Conservation (phyloP, 2,888 invertebrate genomes). For the Thymelicus acteon region DNA sequence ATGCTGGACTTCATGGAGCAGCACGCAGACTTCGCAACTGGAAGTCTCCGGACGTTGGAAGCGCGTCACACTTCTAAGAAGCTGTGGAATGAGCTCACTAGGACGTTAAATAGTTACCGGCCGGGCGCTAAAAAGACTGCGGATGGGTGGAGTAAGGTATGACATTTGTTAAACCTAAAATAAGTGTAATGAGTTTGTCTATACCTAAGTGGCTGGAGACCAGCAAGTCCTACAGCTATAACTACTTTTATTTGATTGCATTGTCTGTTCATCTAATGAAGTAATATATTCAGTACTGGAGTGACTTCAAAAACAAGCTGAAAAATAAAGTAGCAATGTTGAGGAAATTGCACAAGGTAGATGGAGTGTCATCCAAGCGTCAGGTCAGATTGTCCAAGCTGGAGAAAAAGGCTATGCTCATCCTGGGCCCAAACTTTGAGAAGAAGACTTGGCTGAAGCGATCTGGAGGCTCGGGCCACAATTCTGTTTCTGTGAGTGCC, state of each 20-base stretch:
- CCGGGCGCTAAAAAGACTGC: slow-evolving; percentile 60
- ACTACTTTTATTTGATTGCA: too few relatives aligned
- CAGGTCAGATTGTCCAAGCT: slow-evolving; percentile 59
- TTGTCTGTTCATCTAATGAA: too few relatives aligned
- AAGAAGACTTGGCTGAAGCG: slow-evolving; percentile 48
- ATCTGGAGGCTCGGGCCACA: slow-evolving; percentile 43
- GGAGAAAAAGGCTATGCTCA: slow-evolving; percentile 62
- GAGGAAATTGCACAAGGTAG: slow-evolving; percentile 51
- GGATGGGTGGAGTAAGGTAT: slow-evolving; percentile 70
- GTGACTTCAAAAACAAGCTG: slow-evolving; percentile 70
- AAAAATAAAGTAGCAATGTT: slow-evolving; percentile 61
- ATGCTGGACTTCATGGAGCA: slow-evolving; percentile 71
- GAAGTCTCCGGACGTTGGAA: slow-evolving; percentile 59
- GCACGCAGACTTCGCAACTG: slow-evolving; percentile 65
- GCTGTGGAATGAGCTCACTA: slow-evolving; percentile 64
- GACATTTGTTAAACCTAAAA: not conserved
- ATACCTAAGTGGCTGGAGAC: too few relatives aligned
- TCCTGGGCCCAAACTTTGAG: slow-evolving; percentile 64
- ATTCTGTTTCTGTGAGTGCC: slow-evolving; percentile 51
- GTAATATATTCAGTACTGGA: slow-evolving; percentile 65
- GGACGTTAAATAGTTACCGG: slow-evolving; percentile 56
- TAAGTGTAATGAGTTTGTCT: not conserved
- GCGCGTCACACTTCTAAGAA: slow-evolving; percentile 63
- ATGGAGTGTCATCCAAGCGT: slow-evolving; percentile 47
- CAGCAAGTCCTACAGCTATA: too few relatives aligned